A percentile compares a stretch with the other conserved stretches of the same genome.
These are phyloP conservation scores for Beris morrisii DNA, from an alignment of 2,888 invertebrate species.

Conservation along the genomic window DNA sequence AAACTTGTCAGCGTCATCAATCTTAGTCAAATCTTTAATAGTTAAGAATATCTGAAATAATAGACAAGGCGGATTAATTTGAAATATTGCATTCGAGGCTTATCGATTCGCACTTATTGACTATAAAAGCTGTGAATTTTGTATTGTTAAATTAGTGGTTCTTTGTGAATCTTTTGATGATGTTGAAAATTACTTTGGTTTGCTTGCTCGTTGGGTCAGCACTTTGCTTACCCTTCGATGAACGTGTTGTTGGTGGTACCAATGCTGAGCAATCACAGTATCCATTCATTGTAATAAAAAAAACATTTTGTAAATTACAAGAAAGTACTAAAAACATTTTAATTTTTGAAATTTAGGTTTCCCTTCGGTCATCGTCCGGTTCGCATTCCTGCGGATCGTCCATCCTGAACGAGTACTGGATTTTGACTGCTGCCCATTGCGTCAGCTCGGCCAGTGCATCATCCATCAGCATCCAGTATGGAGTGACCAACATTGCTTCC, in stretches of 20 bases:
- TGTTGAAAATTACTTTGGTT: conserved; percentile 13
- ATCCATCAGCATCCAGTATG: conserved; percentile 46
- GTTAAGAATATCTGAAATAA: background rate
- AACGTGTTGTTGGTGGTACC: conserved; percentile 52
- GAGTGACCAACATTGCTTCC: conserved; percentile 42
- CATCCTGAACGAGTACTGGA: conserved; percentile 45
- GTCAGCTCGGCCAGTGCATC: conserved; percentile 37
- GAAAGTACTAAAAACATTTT: background rate
- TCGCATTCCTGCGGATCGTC: conserved; percentile 48
- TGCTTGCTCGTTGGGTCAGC: conserved; percentile 32
- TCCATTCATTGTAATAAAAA: conserved; percentile 43
- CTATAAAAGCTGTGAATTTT: conserved; percentile 12
- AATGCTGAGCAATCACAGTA: conserved; percentile 44
- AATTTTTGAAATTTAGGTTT: conserved; percentile 37
- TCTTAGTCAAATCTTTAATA: background rate
- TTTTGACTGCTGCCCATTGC: conserved; percentile 50
- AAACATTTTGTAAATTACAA: too few species aligned
- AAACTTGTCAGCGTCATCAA: background rate
- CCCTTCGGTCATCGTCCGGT: conserved; percentile 37
- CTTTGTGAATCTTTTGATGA: conserved; percentile 7
- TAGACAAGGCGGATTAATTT: conserved; percentile 1
- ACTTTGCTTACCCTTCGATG: conserved; percentile 38
- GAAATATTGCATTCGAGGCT: conserved; percentile 5
- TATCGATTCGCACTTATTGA: background rate
- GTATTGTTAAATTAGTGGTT: conserved; percentile 3